Percentiles rank a stretch among this genome's conserved stretches.
Evolutionary conservation across 2,113 vertebrate genomes (phyloP).

Genomic region (Garra rufa): DNA sequence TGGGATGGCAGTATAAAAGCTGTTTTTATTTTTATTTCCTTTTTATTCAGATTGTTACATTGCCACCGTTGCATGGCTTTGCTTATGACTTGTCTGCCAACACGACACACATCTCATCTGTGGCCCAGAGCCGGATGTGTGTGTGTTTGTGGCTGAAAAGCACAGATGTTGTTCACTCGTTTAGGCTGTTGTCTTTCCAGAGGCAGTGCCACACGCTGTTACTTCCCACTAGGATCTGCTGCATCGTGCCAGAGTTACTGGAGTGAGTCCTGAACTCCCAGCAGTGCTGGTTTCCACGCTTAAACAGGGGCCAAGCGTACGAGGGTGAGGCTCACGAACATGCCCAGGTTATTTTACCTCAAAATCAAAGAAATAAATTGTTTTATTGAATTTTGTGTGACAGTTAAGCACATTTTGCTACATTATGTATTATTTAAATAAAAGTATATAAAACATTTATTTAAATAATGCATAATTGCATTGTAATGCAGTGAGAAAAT

Average conservation of each 20-base stretch:
- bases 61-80: constrained; percentile 49
- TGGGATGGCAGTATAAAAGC: constrained; percentile 10
- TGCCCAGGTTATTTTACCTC: background rate
- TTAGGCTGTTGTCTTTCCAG: background rate
- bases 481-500: too few species aligned
- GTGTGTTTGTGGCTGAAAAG: constrained; percentile 11
- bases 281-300: background rate
- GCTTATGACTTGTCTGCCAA: constrained; percentile 33
- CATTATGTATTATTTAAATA: too few species aligned
- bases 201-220: constrained; percentile 16
- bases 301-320: too few species aligned
- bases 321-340: background rate
- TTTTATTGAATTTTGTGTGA: too few species aligned
- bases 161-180: constrained; percentile 7
- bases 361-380: background rate
- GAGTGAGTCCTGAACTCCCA: constrained; percentile 18
- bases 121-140: constrained; percentile 26
- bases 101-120: background rate
- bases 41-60: constrained; percentile 31
- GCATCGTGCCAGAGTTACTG: constrained; percentile 31
- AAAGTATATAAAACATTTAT: too few species aligned
- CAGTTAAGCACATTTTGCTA: background rate
- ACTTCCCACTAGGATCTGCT: background rate
- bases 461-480: too few species aligned
- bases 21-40: background rate